These are phyloP conservation scores for Allophyes oxyacanthae DNA, from an alignment of 2,888 invertebrate species.

Conservation along the genomic window DNA sequence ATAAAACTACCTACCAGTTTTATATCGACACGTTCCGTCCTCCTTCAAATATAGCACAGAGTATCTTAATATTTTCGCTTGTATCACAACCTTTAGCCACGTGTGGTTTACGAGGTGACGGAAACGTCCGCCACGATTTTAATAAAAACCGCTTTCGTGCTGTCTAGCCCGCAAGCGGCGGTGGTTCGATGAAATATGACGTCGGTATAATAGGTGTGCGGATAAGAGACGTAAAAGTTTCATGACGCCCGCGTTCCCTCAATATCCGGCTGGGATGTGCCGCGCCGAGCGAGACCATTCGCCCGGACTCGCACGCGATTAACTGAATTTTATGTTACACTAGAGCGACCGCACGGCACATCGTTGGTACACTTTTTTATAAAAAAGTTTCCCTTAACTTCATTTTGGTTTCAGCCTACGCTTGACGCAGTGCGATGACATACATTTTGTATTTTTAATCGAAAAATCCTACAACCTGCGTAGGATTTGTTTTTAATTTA, in stretches of 20 bases:
- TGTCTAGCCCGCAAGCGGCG: slow-evolving; percentile 47
- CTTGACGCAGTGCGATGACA: slow-evolving; percentile 1
- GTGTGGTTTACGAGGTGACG: slow-evolving; percentile 64
- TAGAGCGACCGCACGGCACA: slow-evolving; percentile 35
- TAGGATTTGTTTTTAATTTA: neutral
- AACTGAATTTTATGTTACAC: slow-evolving; percentile 58
- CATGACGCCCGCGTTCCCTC: slow-evolving; percentile 62
- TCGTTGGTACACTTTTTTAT: slow-evolving; percentile 15
- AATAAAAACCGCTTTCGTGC: slow-evolving; percentile 60
- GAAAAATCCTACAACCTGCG: neutral
- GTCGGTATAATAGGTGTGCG: slow-evolving; percentile 63
- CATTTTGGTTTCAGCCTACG: slow-evolving; percentile 13
- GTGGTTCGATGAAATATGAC: slow-evolving; percentile 65
- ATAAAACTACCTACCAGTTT: slow-evolving; percentile 34
- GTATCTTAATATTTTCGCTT: slow-evolving; percentile 35
- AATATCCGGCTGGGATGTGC: slow-evolving; percentile 63
- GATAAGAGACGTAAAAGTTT: slow-evolving; percentile 72
- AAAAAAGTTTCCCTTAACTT: slow-evolving; percentile 37
- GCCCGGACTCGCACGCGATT: slow-evolving; percentile 49
- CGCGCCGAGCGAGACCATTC: slow-evolving; percentile 44
- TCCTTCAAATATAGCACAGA: slow-evolving; percentile 9
- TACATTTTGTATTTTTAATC: neutral
- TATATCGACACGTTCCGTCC: slow-evolving; percentile 22
- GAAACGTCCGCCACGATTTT: slow-evolving; percentile 58
- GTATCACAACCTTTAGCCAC: slow-evolving; percentile 49